phyloP scores from a whole-genome alignment of 2,797 vertebrate species.

The Australoheros facetus region DNA sequence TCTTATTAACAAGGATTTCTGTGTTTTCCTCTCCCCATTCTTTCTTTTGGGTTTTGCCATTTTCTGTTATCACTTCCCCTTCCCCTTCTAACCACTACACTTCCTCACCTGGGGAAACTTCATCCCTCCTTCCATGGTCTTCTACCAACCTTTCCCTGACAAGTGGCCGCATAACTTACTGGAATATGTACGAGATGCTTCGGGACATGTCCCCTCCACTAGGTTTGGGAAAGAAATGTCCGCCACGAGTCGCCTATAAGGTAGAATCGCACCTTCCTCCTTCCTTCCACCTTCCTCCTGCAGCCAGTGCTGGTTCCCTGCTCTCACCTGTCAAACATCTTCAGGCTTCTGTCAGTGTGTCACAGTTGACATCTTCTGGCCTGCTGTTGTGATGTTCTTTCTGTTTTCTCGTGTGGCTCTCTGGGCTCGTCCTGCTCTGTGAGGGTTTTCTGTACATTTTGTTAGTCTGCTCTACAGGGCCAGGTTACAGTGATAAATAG shows the following conservation, averaged over 20 bases:
- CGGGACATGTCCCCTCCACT: conserved; percentile 99
- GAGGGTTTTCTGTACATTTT: conserved; percentile 3
- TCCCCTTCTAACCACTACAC: conserved; percentile 7
- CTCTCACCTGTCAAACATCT: conserved; percentile 52
- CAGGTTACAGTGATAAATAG: neutral
- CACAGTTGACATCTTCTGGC: conserved; percentile 27
- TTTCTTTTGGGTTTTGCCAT: conserved; percentile 33
- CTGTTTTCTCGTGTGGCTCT: conserved; percentile 37
- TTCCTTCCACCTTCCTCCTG: neutral
- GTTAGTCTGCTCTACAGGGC: neutral
- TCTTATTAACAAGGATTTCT: conserved; percentile 80
- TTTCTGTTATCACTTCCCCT: conserved; percentile 54
- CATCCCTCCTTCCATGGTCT: conserved; percentile 51
- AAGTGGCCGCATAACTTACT: conserved; percentile 96
- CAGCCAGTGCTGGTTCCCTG: conserved; percentile 35
- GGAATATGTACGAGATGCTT: conserved; percentile 99
- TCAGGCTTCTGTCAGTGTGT: conserved; percentile 61
- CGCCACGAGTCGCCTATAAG: conserved; percentile 97
- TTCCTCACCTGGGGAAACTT: conserved; percentile 46
- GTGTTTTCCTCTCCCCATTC: conserved; percentile 52
- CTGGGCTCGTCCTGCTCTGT: conserved; percentile 16
- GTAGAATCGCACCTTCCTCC: conserved; percentile 81
- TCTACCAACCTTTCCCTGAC: conserved; percentile 44
- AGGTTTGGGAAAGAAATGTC: conserved; percentile 99
- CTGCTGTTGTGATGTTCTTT: conserved; percentile 50